Evolutionary conservation across 1,140 invertebrate species (phyloP), one percentile per base, ranked within the genome.

Genomic region (Acromyrmex echinatior): DNA sequence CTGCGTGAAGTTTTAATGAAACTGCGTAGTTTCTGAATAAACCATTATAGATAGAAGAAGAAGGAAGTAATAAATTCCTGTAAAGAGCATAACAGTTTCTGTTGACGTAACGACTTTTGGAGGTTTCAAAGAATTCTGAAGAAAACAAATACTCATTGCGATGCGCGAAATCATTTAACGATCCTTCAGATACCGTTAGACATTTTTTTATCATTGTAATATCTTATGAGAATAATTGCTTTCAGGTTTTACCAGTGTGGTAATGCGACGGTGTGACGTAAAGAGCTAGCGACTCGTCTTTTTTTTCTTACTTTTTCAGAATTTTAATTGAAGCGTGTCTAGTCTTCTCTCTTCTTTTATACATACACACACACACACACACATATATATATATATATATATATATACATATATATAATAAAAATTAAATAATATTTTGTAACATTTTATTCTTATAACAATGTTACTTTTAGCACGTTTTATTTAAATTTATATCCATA

Each of bases 191-290:
- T 79, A 53, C 65, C 65, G 35, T 56, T 9, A 16, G 7, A 16
- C 39, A 71, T 28, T 16, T 70, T 71, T 73, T 71, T 82, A 73
- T 73, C 14, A 14, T 73, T n/a, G 53, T 28, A 66, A 88, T 58
- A 76, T 86, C 53, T 56, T 45, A n/a, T 9, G 1, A n/a, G 51
- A 70, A 88, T 89, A 89, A 89, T 89, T 89, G 53, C 21, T 53
- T 68, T 68, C 16, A 31, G 21, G 35, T 25, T 82, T 82, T 25
- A 31, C 6, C 16, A 51, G 16, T n/a, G 35, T 45, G 7, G 3
- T 49, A 71, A 82, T 10, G 21, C 35, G 53, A 60, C 12, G 0
- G 25, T 9, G 28, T 58, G 28, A 73, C 1, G 14, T 31, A 28
- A 45, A 79, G 4, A 10, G 16, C 51, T 65, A 12, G 4, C 1